Base-by-base conservation (phyloP, 2,113 vertebrate species). In the Leptobrachium leishanense region DNA sequence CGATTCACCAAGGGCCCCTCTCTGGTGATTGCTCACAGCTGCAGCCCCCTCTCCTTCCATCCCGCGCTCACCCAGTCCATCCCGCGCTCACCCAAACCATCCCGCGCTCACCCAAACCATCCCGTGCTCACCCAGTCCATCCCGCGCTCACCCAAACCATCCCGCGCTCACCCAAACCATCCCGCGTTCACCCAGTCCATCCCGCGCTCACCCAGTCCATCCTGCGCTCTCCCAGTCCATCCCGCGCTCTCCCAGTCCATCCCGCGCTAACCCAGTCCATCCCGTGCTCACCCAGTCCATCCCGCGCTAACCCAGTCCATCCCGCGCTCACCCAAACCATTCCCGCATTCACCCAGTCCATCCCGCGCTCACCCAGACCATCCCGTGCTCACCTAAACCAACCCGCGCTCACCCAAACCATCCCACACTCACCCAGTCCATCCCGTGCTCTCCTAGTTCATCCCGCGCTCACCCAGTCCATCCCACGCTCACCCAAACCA, bases 281-380 rank as follows among this genome's bases (percentile, higher is more conserved):
- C 8, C 54, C 43, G 2, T 20, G 2, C 43, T 31, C n/a, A 8
- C 44, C 50, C n/a, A 13, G 13, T 8, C 68, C 69, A 44, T 39
- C 44, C 9, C 44, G 20, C 20, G 20, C 20, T 43, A 12, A 67
- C 63, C 39, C 59, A 13, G 13, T 12, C 20, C 12, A 50, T 43
- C 39, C 5, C 41, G n/a, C 39, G 15, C 43, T 20, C 31, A 40
- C 75, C 68, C 20, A 41, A n/a, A 39, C 66, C 55, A 6, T 68
- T 68, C 74, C 68, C 46, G 5, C 31, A 59, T 42, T 72, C 42
- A 50, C 73, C 68, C 55, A 68, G 68, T 31, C 44, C n/a, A 31
- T 64, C 46, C 12, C 67, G 62, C 11, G 15, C 59, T 76, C 68
- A 55, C 42, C 76, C n/a, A 42, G 54, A 39, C 12, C 72, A 64